These are phyloP conservation scores for Symphodus melops DNA, from an alignment of 2,113 vertebrate species.

Conservation along the genomic window DNA sequence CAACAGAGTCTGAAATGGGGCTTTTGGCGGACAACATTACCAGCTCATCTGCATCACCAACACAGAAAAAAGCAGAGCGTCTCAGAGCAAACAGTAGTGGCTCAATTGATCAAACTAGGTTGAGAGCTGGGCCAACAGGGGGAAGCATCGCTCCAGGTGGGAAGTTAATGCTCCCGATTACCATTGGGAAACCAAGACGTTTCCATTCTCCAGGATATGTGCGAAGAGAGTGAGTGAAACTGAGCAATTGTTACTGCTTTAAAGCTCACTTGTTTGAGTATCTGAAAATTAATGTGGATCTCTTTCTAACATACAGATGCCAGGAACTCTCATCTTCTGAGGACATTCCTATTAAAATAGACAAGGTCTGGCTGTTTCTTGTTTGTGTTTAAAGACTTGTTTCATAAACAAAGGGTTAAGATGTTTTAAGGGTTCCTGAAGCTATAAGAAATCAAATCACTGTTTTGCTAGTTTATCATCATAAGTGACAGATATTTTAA, in stretches of 20 bases:
- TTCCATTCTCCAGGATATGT: constrained; percentile 66
- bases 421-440: background rate
- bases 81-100: constrained; percentile 77
- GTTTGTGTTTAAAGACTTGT: background rate
- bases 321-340: constrained; percentile 53
- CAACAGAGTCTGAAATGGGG: constrained; percentile 77
- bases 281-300: background rate
- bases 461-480: too few species aligned
- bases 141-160: constrained; percentile 49
- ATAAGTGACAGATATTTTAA: too few species aligned
- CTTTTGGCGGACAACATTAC: constrained; percentile 73
- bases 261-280: background rate
- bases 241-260: background rate
- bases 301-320: constrained; percentile 43
- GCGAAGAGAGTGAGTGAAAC: constrained; percentile 72
- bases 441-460: background rate
- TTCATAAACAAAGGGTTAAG: background rate
- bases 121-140: constrained; percentile 37
- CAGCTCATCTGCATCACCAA: constrained; percentile 67
- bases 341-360: constrained; percentile 58
- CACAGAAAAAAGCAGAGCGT: constrained; percentile 76
- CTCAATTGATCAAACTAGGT: constrained; percentile 70
- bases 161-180: constrained; percentile 75
- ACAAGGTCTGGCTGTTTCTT: constrained; percentile 74
- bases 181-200: constrained; percentile 42